These are phyloP conservation scores for Drosophila lutescens DNA, from an alignment of 2,888 invertebrate species.

Conservation along the genomic window DNA sequence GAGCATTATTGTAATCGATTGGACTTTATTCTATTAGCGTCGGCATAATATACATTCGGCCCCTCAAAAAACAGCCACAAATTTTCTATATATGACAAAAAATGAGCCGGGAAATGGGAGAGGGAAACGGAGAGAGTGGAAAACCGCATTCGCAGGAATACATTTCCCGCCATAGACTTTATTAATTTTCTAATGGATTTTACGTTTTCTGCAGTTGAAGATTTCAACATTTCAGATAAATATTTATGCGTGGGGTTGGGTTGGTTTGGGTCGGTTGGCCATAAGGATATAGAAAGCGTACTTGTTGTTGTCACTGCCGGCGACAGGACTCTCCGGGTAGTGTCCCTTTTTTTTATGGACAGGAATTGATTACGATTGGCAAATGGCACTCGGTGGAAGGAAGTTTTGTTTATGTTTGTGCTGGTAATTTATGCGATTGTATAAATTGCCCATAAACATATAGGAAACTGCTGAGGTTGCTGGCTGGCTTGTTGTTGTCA, in stretches of 20 bases:
- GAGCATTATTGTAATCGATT: conserved; percentile 73
- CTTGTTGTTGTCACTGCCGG: conserved; percentile 47
- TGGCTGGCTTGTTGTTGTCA: conserved; percentile 9
- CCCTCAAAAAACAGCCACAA: conserved; percentile 39
- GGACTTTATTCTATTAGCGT: conserved; percentile 64
- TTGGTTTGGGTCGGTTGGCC: conserved; percentile 9
- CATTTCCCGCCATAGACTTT: conserved; percentile 57
- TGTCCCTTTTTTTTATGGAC: conserved; percentile 70
- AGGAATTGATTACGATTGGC: conserved; percentile 79
- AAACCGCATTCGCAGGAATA: conserved; percentile 69
- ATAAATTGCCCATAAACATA: conserved; percentile 79
- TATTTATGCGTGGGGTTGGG: conserved; percentile 62
- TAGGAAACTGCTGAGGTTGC: conserved; percentile 55
- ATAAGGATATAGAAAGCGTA: conserved; percentile 40
- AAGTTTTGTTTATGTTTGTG: conserved; percentile 72
- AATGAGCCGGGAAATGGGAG: conserved; percentile 17
- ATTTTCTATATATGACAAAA: conserved; percentile 40
- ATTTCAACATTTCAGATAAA: conserved; percentile 75
- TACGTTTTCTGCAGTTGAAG: conserved; percentile 72
- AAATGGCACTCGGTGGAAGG: conserved; percentile 78
- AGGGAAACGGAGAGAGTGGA: conserved; percentile 29
- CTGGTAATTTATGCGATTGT: conserved; percentile 73
- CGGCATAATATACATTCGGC: conserved; percentile 36
- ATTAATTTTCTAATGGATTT: conserved; percentile 84
- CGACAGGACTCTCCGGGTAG: conserved; percentile 47